Conservation (phyloP, 2,888 invertebrate species). For the Perizoma flavofasciatum region DNA sequence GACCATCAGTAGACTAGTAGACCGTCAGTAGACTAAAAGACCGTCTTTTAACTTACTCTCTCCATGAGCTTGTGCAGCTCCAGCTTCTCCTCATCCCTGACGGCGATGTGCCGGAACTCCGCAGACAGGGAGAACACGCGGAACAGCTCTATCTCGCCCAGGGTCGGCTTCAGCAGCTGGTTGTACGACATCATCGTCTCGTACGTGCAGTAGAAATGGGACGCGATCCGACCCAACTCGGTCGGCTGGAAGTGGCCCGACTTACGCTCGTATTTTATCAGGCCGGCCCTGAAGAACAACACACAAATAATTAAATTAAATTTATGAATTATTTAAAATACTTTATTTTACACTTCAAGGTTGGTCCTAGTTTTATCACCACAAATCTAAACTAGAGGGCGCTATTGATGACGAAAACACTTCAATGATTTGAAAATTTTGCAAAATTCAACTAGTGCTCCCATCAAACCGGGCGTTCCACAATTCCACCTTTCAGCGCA, state of each 20-base stretch:
- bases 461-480: too few relatives aligned
- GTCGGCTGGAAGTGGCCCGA: slow-evolving; percentile 95
- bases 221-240: slow-evolving; percentile 98
- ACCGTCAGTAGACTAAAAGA: too few relatives aligned
- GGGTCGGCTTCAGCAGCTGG: slow-evolving; percentile 96
- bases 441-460: too few relatives aligned
- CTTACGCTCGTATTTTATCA: slow-evolving; percentile 97
- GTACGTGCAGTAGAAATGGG: slow-evolving; percentile 98
- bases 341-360: too few relatives aligned
- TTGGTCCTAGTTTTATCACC: too few relatives aligned
- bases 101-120: slow-evolving; percentile 97
- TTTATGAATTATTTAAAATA: too few relatives aligned
- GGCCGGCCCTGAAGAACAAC: slow-evolving; percentile 87
- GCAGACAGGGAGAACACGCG: slow-evolving; percentile 98
- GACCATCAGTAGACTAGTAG: too few relatives aligned
- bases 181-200: slow-evolving; percentile 99
- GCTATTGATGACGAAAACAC: too few relatives aligned
- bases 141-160: slow-evolving; percentile 99
- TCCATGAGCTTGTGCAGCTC: slow-evolving; percentile 97
- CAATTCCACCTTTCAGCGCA: too few relatives aligned
- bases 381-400: too few relatives aligned
- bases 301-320: not conserved
- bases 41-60: slow-evolving; percentile 53
- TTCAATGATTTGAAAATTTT: too few relatives aligned
- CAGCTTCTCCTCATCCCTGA: slow-evolving; percentile 97